These are phyloP conservation scores for Drosophila macrospina DNA, from an alignment of 2,888 invertebrate species.

Conservation along the genomic window DNA sequence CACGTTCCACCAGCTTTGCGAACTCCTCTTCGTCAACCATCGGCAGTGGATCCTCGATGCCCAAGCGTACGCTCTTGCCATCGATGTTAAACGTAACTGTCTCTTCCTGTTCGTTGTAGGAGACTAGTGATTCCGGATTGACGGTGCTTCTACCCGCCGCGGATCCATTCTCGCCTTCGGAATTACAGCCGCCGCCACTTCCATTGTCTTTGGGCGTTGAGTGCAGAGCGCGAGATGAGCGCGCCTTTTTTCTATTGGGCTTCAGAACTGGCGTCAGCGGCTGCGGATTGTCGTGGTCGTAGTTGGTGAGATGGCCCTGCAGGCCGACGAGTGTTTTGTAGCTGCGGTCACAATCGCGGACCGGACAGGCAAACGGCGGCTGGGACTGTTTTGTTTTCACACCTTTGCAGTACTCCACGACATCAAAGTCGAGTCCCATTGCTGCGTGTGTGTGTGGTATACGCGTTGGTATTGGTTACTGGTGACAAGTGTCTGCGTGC, in stretches of 20 bases:
- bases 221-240: slow-evolving; percentile 87
- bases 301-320: slow-evolving; percentile 94
- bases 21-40: slow-evolving; percentile 90
- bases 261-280: slow-evolving; percentile 88
- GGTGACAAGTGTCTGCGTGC: slow-evolving; percentile 56
- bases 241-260: slow-evolving; percentile 88
- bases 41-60: slow-evolving; percentile 89
- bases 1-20: slow-evolving; percentile 79
- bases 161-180: slow-evolving; percentile 56
- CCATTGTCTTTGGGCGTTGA: slow-evolving; percentile 82
- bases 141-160: slow-evolving; percentile 38
- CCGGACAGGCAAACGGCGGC: slow-evolving; percentile 94
- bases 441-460: slow-evolving; percentile 44
- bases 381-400: slow-evolving; percentile 87
- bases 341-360: slow-evolving; percentile 93
- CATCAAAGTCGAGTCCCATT: slow-evolving; percentile 94
- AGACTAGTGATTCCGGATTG: slow-evolving; percentile 86
- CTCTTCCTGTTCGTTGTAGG: slow-evolving; percentile 93
- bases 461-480: slow-evolving; percentile 49
- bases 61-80: slow-evolving; percentile 90
- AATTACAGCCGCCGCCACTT: slow-evolving; percentile 69
- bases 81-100: slow-evolving; percentile 95
- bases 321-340: slow-evolving; percentile 95
- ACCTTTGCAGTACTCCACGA: slow-evolving; percentile 93
- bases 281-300: slow-evolving; percentile 92